These are phyloP conservation scores for Chrysolina oricalcia DNA, from an alignment of 2,888 invertebrate genomes.

Conservation along the genomic window DNA sequence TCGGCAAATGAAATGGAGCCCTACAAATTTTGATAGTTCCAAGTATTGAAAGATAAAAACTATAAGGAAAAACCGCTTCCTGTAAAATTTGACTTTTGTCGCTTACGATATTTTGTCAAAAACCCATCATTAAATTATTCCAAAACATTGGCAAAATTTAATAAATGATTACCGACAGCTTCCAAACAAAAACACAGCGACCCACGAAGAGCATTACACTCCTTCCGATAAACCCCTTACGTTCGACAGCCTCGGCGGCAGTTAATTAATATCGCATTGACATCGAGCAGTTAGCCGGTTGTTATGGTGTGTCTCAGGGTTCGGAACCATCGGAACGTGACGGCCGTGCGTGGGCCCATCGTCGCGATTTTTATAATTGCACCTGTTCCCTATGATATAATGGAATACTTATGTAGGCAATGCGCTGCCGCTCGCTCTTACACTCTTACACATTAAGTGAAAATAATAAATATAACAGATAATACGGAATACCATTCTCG, in stretches of 20 bases:
- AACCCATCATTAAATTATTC: too few species aligned
- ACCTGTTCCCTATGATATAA: conserved; percentile 70
- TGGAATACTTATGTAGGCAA: conserved; percentile 67
- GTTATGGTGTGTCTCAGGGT: conserved; percentile 50
- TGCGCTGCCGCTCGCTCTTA: conserved; percentile 65
- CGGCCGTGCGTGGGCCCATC: conserved; percentile 65
- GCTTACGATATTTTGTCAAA: too few species aligned
- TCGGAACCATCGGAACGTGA: conserved; percentile 65
- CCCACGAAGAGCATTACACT: too few species aligned
- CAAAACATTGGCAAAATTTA: too few species aligned
- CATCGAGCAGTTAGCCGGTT: conserved; percentile 29
- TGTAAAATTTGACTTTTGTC: too few species aligned
- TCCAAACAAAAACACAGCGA: too few species aligned
- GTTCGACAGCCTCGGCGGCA: not conserved
- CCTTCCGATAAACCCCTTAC: too few species aligned
- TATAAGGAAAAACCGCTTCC: too few species aligned
- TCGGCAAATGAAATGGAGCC: too few species aligned
- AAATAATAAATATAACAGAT: conserved; percentile 68
- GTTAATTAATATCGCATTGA: conserved; percentile 32
- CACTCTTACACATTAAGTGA: conserved; percentile 67
- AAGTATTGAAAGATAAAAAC: too few species aligned
- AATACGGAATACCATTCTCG: conserved; percentile 57
- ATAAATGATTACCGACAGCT: too few species aligned
- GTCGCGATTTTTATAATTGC: conserved; percentile 67
- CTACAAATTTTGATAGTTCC: too few species aligned